Evolutionary conservation across 2,797 vertebrate species (phyloP).

Genomic region (Hemitrygon akajei): DNA sequence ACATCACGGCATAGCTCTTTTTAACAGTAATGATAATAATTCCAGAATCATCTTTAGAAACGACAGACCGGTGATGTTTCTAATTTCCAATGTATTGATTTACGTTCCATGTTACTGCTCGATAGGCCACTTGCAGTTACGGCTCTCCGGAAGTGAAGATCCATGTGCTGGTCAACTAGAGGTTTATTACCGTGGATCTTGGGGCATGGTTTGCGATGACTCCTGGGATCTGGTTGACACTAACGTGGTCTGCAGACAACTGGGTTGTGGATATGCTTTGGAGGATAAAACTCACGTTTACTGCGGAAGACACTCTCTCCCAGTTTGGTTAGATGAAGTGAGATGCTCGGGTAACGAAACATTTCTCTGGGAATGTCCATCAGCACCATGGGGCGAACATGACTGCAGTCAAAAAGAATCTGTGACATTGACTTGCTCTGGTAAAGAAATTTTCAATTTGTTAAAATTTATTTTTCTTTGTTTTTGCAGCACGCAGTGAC

Average conservation of each 20-base stretch:
- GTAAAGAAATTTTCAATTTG: neutral
- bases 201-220: neutral
- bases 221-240: neutral
- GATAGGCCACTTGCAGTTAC: neutral
- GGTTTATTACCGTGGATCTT: neutral
- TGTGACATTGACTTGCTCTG: neutral
- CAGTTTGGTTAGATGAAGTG: slow-evolving; percentile 15
- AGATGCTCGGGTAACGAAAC: slow-evolving; percentile 1
- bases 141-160: neutral
- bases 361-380: neutral
- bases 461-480: no score
- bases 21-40: no score
- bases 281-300: neutral
- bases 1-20: no score
- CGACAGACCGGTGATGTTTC: no score
- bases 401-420: neutral
- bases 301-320: neutral
- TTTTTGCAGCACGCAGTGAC: neutral
- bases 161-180: neutral
- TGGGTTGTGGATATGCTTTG: neutral
- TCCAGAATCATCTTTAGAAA: no score
- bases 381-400: neutral
- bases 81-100: neutral
- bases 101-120: neutral
- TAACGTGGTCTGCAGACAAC: neutral